Percentiles rank a stretch among this genome's conserved stretches.
These are phyloP conservation scores for Liparis tanakae DNA, from an alignment of 2,797 vertebrate species.

Conservation along the genomic window DNA sequence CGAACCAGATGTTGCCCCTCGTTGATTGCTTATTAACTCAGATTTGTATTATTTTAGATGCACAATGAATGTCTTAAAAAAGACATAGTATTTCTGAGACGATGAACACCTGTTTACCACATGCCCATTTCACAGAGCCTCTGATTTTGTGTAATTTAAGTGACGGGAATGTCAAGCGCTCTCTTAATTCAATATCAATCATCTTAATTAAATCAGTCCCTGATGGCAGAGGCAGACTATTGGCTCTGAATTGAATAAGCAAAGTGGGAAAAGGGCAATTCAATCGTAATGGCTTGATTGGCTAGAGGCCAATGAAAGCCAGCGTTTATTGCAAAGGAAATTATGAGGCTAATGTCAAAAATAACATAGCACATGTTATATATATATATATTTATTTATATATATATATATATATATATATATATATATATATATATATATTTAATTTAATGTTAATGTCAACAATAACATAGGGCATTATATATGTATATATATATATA, in stretches of 20 bases:
- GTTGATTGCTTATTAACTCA: no score
- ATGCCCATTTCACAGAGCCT: constrained; percentile 15
- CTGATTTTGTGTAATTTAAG: constrained; percentile 41
- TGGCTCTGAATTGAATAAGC: constrained; percentile 65
- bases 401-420: no score
- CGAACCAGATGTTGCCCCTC: no score
- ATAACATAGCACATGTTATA: constrained; percentile 3
- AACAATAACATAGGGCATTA: no score
- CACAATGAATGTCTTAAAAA: neutral
- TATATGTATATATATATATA: no score
- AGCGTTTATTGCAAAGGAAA: constrained; percentile 33
- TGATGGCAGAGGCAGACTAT: constrained; percentile 56
- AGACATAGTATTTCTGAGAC: neutral
- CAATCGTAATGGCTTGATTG: constrained; percentile 66
- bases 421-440: no score
- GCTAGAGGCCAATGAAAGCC: constrained; percentile 46
- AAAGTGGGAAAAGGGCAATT: constrained; percentile 74
- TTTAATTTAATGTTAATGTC: no score
- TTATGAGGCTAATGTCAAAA: constrained; percentile 37
- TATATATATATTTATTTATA: no score
- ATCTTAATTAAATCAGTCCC: constrained; percentile 65
- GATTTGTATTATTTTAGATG: neutral
- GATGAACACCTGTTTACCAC: neutral
- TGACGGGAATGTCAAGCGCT: constrained; percentile 32
- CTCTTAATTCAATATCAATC: constrained; percentile 68